Evolutionary conservation across 2,113 vertebrate species (phyloP).

Genomic region (Hemiscyllium ocellatum): DNA sequence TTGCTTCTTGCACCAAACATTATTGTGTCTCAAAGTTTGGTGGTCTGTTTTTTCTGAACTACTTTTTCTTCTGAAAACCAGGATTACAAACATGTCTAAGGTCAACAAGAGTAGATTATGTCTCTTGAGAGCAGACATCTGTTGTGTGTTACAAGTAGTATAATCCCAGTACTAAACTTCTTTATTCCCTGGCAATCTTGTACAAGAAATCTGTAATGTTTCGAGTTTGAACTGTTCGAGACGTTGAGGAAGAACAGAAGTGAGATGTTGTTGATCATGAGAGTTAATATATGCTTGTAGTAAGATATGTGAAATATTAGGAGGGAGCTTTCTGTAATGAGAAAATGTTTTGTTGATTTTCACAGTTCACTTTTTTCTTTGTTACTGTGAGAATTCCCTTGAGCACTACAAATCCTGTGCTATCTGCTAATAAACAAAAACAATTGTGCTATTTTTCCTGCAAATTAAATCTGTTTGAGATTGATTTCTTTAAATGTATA

Average conservation of each 20-base stretch:
- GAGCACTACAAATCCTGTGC: background rate
- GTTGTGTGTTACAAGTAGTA: conserved; percentile 28
- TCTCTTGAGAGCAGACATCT: conserved; percentile 37
- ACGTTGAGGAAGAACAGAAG: background rate
- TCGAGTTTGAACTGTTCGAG: background rate
- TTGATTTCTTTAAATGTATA: background rate
- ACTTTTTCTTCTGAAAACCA: background rate
- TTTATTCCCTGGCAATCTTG: background rate
- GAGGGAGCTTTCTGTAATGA: background rate
- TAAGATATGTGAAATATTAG: background rate
- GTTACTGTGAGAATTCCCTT: background rate
- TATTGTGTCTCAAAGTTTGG: background rate
- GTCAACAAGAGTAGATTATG: conserved; percentile 21
- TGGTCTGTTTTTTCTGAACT: conserved; percentile 9
- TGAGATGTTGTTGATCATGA: background rate
- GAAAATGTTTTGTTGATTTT: conserved; percentile 8
- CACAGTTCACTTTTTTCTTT: background rate
- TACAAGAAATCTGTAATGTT: conserved; percentile 3
- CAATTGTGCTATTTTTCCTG: background rate
- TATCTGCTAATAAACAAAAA: background rate
- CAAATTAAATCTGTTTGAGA: background rate
- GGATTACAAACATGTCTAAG: conserved; percentile 28
- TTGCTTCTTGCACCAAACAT: background rate
- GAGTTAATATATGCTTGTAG: background rate
- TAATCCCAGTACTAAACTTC: background rate